phyloP scores from a whole-genome alignment of 2,113 vertebrate genomes.

The Diphyllodes magnificus region DNA sequence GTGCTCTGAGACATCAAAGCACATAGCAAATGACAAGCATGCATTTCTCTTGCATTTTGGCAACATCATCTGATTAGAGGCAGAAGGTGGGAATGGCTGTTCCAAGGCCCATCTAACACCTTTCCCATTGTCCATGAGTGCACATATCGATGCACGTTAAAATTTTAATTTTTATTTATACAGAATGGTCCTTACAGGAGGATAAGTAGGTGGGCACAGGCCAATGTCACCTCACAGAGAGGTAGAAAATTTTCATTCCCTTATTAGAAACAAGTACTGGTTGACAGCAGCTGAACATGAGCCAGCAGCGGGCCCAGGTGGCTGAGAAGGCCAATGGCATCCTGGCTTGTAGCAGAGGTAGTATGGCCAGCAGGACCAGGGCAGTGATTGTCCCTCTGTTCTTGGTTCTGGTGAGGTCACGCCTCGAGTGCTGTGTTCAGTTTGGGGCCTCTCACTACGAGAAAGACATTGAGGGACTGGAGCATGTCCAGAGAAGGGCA shows the following conservation, averaged over 20 bases:
- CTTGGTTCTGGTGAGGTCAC: background rate
- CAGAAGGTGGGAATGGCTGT: background rate
- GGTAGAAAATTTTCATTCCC: background rate
- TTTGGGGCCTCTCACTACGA: background rate
- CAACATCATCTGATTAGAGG: background rate
- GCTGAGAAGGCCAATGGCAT: background rate
- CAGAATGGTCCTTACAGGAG: background rate
- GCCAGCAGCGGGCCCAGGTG: background rate
- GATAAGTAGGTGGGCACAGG: background rate
- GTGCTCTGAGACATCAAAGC: background rate
- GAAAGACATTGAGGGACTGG: too few relatives aligned
- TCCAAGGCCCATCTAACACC: background rate
- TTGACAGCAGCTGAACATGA: background rate
- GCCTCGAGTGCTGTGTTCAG: background rate
- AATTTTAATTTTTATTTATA: background rate
- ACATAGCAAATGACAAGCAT: background rate
- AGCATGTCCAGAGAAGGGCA: background rate
- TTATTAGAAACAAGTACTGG: background rate
- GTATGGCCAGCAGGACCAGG: background rate
- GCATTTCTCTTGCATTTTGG: background rate
- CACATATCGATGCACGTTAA: accelerated
- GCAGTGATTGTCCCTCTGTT: background rate
- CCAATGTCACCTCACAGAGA: background rate
- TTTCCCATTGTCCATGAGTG: background rate
- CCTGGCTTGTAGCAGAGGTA: background rate